Conservation (phyloP, 1,140 invertebrate species). For the Oedothorax gibbosus region DNA sequence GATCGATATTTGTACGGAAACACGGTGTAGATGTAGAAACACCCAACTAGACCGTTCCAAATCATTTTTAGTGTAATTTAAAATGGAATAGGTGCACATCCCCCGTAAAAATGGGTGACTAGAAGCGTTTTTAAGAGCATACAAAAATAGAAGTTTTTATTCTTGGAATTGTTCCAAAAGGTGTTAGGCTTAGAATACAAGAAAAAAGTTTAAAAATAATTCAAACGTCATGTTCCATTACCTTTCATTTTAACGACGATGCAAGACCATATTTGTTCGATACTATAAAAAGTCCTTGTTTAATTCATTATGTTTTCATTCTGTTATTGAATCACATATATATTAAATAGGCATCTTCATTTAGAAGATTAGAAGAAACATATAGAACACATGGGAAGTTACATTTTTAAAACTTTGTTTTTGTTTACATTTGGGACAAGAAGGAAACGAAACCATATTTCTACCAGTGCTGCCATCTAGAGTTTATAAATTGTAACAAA, state of each 20-base stretch:
- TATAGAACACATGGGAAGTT: background rate
- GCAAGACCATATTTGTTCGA: background rate
- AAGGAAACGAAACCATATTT: no score
- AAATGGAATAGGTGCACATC: no score
- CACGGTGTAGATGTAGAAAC: no score
- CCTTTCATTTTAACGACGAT: conserved; percentile 27
- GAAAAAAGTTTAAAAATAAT: conserved; percentile 21
- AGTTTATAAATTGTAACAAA: no score
- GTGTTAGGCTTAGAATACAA: conserved; percentile 37
- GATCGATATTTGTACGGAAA: no score
- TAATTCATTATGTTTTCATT: background rate
- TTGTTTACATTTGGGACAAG: conserved; percentile 13
- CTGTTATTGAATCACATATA: no score
- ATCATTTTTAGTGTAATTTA: no score
- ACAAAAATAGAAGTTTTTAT: conserved; percentile 42
- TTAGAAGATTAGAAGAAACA: background rate
- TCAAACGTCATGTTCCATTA: conserved; percentile 32
- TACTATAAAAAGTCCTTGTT: background rate
- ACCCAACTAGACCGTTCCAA: no score
- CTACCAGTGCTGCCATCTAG: no score
- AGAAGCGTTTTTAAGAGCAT: background rate
- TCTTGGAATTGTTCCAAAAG: conserved; percentile 31
- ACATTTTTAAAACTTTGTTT: conserved; percentile 9
- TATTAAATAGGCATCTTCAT: background rate
- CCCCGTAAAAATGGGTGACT: no score